A percentile compares a stretch with the other conserved stretches of the same genome.
phyloP scores from a whole-genome alignment of 1,140 invertebrate genomes.

The Caerostris darwini region DNA sequence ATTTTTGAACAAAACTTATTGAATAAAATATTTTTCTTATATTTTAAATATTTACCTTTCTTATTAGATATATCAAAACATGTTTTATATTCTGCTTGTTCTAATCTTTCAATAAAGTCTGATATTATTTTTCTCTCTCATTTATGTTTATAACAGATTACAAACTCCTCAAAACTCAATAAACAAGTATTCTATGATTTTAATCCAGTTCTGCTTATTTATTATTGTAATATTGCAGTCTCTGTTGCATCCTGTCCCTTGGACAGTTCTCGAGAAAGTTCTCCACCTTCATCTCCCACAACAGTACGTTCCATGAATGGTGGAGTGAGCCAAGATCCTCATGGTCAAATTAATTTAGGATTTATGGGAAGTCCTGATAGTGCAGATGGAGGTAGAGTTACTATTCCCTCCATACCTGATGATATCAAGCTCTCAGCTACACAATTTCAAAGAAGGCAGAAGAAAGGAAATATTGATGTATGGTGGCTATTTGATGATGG shows the following conservation, averaged over 20 bases:
- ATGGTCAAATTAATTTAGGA: conserved; percentile 55
- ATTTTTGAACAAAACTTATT: too few species aligned
- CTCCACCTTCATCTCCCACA: conserved; percentile 77
- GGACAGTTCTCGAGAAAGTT: conserved; percentile 78
- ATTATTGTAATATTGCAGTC: neutral
- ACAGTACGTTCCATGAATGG: conserved; percentile 41
- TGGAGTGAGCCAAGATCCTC: neutral
- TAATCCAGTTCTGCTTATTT: too few species aligned
- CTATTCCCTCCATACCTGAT: conserved; percentile 74
- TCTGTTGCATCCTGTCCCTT: conserved; percentile 60
- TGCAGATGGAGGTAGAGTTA: neutral
- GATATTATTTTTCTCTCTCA: too few species aligned
- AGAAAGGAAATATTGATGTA: conserved; percentile 85
- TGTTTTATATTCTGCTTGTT: too few species aligned
- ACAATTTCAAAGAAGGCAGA: conserved; percentile 80
- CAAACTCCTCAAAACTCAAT: too few species aligned
- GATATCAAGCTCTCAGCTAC: conserved; percentile 77
- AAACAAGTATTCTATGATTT: too few species aligned
- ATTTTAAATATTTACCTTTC: too few species aligned
- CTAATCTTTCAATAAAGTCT: neutral
- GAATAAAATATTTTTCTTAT: too few species aligned
- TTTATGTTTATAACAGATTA: too few species aligned
- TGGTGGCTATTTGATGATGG: conserved; percentile 87
- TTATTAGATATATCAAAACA: too few species aligned
- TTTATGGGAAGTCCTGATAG: conserved; percentile 18